Conservation (phyloP, 2,888 invertebrate genomes). For the Megamerina dolium region DNA sequence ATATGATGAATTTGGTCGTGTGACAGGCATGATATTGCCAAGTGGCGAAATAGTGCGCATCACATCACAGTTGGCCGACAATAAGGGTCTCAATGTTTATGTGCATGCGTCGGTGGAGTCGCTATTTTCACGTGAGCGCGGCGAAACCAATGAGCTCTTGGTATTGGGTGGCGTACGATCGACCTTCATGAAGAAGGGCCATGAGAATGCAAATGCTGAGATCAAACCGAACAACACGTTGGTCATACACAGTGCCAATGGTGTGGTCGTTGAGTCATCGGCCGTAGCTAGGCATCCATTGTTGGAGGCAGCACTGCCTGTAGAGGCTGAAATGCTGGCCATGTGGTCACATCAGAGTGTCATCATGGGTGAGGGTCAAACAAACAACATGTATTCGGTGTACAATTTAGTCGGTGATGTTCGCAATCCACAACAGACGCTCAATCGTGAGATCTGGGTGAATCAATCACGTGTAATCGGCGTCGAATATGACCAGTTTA, state of each 20-base stretch:
- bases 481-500: slow-evolving; percentile 88
- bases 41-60: slow-evolving; percentile 85
- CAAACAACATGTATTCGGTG: slow-evolving; percentile 73
- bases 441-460: slow-evolving; percentile 80
- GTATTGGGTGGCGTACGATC: slow-evolving; percentile 63
- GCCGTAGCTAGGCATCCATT: slow-evolving; percentile 77
- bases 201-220: slow-evolving; percentile 67
- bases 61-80: slow-evolving; percentile 68
- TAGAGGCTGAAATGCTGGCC: slow-evolving; percentile 84
- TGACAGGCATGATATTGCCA: slow-evolving; percentile 79
- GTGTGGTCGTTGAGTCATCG: slow-evolving; percentile 67
- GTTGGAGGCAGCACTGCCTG: slow-evolving; percentile 74
- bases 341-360: slow-evolving; percentile 83
- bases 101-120: slow-evolving; percentile 59
- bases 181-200: slow-evolving; percentile 63
- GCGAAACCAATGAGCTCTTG: slow-evolving; percentile 56
- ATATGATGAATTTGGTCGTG: slow-evolving; percentile 83
- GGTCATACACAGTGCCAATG: slow-evolving; percentile 68
- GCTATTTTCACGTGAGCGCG: slow-evolving; percentile 53
- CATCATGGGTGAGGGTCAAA: slow-evolving; percentile 66
- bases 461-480: slow-evolving; percentile 85
- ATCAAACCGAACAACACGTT: slow-evolving; percentile 75
- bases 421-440: slow-evolving; percentile 75
- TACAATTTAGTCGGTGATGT: slow-evolving; percentile 81
- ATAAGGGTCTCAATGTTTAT: slow-evolving; percentile 69